Conservation (phyloP, 2,888 invertebrate genomes). For the Troides helena region DNA sequence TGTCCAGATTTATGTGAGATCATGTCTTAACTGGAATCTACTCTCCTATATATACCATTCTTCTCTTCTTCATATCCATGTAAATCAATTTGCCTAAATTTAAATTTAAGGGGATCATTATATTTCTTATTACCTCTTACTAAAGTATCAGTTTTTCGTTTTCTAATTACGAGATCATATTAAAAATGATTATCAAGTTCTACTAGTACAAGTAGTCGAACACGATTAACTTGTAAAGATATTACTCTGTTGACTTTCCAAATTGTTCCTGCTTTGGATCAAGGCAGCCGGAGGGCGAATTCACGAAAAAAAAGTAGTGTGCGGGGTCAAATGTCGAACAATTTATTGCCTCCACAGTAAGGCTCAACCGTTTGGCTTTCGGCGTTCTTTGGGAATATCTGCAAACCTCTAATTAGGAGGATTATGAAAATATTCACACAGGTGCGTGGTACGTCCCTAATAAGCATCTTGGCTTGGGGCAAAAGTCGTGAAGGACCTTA, state of each 20-base stretch:
- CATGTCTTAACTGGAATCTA: conserved; percentile 34
- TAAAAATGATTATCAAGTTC: neutral
- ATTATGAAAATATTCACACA: conserved; percentile 80
- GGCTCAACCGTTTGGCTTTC: conserved; percentile 69
- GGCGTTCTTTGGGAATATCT: conserved; percentile 73
- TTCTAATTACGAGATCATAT: neutral
- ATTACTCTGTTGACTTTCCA: conserved; percentile 57
- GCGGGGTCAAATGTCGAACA: conserved; percentile 78
- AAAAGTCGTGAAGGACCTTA: conserved; percentile 65
- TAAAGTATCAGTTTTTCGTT: neutral
- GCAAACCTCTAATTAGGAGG: conserved; percentile 79
- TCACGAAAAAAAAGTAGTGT: conserved; percentile 66
- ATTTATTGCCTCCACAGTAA: conserved; percentile 78
- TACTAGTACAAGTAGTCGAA: neutral
- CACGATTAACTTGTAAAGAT: neutral
- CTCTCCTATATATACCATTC: too few species aligned
- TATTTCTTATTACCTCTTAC: neutral
- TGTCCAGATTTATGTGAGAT: conserved; percentile 48
- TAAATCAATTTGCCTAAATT: too few species aligned
- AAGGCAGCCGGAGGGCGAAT: conserved; percentile 70
- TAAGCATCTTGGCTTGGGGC: conserved; percentile 76
- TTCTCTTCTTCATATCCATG: too few species aligned
- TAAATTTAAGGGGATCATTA: too few species aligned
- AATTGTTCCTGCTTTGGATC: conserved; percentile 46
- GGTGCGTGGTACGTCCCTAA: conserved; percentile 75